A percentile compares a stretch with the other conserved stretches of the same genome.
Conservation (phyloP, 2,888 invertebrate species). For the Pterobdella sp. region DNA sequence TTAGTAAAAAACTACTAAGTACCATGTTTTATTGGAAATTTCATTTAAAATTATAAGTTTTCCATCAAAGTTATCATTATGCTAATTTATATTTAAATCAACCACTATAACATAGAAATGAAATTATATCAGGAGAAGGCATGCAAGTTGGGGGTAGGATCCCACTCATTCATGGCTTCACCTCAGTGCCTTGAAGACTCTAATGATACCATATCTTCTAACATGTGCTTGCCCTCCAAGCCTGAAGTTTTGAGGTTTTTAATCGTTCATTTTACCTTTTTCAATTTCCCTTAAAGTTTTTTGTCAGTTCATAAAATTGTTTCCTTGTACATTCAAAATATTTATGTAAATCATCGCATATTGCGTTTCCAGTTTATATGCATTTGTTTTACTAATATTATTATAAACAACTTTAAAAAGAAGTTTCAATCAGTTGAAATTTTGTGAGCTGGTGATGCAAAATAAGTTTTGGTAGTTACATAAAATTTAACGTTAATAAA, state of each 20-base stretch:
- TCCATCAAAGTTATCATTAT: background rate
- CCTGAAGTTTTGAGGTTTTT: slow-evolving; percentile 43
- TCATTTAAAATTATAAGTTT: too few relatives aligned
- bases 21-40: too few relatives aligned
- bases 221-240: slow-evolving; percentile 45
- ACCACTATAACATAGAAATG: background rate
- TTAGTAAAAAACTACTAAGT: too few relatives aligned
- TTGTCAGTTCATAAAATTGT: too few relatives aligned
- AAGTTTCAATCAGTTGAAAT: too few relatives aligned
- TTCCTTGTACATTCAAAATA: too few relatives aligned
- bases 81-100: background rate
- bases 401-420: too few relatives aligned
- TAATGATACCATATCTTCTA: slow-evolving; percentile 38
- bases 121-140: slow-evolving; percentile 42
- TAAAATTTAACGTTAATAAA: too few relatives aligned
- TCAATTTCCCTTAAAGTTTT: background rate
- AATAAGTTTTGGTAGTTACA: too few relatives aligned
- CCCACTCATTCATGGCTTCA: slow-evolving; percentile 45
- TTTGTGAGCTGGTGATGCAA: too few relatives aligned
- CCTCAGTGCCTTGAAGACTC: slow-evolving; percentile 46
- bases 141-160: slow-evolving; percentile 41
- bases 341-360: too few relatives aligned
- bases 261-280: background rate
- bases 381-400: background rate
- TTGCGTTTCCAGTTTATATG: background rate